Conservation (phyloP, 2,888 invertebrate species). For the Callosobruchus maculatus region DNA sequence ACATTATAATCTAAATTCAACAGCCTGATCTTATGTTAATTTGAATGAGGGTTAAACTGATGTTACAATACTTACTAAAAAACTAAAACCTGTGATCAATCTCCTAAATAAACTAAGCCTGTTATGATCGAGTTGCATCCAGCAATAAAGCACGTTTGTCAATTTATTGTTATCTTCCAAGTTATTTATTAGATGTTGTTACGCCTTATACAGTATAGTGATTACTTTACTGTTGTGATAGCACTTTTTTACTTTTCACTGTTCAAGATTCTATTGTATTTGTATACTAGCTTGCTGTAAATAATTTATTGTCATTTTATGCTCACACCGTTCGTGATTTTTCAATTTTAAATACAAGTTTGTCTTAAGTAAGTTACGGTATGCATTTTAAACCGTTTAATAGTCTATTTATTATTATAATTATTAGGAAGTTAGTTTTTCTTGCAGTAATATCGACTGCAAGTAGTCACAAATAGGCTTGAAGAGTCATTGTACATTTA, state of each 20-base stretch:
- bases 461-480: neutral
- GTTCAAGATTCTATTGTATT: constrained; percentile 19
- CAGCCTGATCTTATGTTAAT: no score
- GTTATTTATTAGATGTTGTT: neutral
- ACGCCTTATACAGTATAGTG: constrained; percentile 10
- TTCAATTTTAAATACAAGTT: neutral
- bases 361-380: neutral
- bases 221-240: constrained; percentile 24
- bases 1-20: no score
- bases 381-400: neutral
- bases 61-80: no score
- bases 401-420: neutral
- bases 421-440: neutral
- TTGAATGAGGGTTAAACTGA: no score
- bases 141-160: neutral
- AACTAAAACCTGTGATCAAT: neutral
- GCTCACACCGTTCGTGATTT: constrained; percentile 38
- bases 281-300: constrained; percentile 25
- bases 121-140: neutral
- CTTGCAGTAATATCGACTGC: neutral
- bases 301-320: constrained; percentile 30
- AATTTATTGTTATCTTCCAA: neutral
- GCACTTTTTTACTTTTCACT: constrained; percentile 21
- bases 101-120: neutral
- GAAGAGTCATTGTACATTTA: neutral